Conservation (phyloP, 1,140 invertebrate species). For the Centruroides vittatus region DNA sequence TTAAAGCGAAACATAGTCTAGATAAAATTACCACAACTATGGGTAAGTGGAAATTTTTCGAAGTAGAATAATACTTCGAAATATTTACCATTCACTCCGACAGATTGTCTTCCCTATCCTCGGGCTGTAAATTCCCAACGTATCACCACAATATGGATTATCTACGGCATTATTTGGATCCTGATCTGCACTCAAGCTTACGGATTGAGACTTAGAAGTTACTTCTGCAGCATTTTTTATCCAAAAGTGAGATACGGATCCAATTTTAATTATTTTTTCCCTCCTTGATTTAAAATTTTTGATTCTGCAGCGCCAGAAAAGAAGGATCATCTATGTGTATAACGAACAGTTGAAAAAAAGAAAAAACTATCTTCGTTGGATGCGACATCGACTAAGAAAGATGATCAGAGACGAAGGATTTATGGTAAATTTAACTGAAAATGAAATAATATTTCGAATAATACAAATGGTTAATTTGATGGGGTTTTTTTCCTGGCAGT, state of each 20-base stretch:
- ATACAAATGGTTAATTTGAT: background rate
- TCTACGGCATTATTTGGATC: background rate
- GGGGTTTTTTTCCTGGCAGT: background rate
- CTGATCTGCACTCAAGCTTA: slow-evolving; percentile 3
- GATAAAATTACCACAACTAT: slow-evolving; percentile 4
- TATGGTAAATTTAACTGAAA: background rate
- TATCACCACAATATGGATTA: background rate
- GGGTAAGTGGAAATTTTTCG: background rate
- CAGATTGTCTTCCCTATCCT: background rate
- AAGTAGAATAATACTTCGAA: too few species aligned
- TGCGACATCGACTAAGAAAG: slow-evolving; percentile 2
- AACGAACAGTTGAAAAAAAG: slow-evolving; percentile 25
- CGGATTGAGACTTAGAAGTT: slow-evolving; percentile 2
- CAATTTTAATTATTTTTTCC: background rate
- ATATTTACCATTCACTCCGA: too few species aligned
- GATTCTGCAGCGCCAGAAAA: slow-evolving; percentile 16
- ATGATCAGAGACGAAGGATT: background rate
- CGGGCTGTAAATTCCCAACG: background rate
- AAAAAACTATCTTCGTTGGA: slow-evolving; percentile 16
- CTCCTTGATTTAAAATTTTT: background rate
- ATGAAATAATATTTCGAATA: background rate
- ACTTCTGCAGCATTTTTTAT: slow-evolving; percentile 8
- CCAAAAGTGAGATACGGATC: slow-evolving; percentile 3
- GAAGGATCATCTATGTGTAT: slow-evolving; percentile 23
- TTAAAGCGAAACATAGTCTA: slow-evolving; percentile 6